Conservation (phyloP, 2,888 invertebrate genomes). For the Deroplatys truncata region DNA sequence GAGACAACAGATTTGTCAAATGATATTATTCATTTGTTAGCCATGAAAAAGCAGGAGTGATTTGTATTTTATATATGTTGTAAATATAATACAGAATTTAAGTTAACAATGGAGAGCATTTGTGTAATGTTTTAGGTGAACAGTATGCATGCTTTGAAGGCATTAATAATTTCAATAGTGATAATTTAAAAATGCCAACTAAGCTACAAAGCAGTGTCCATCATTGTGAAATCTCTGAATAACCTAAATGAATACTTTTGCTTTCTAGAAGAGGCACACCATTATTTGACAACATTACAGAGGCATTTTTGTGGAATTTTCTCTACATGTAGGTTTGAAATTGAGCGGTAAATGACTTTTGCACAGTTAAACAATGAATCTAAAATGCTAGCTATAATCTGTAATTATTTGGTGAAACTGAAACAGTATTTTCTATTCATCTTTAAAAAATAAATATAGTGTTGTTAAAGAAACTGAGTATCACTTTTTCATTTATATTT, state of each 20-base stretch:
- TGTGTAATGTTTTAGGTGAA: neutral
- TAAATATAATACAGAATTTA: neutral
- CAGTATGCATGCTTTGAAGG: no score
- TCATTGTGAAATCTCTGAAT: no score
- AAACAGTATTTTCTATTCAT: neutral
- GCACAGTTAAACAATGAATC: neutral
- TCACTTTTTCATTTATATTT: no score
- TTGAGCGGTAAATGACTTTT: neutral
- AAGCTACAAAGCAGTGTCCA: no score
- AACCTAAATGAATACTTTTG: neutral
- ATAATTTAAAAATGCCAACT: no score
- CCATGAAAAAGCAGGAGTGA: neutral
- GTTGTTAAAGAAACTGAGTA: no score
- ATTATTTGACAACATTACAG: neutral
- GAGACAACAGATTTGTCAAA: neutral
- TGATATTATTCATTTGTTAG: neutral
- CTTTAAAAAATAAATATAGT: neutral
- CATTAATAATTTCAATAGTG: no score
- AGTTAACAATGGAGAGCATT: neutral
- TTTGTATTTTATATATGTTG: neutral
- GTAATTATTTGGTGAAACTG: neutral
- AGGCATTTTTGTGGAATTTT: neutral
- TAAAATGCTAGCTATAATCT: neutral
- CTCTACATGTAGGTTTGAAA: no score
- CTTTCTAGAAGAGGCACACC: neutral